These are phyloP conservation scores for Parelbella ahira DNA, from an alignment of 2,888 invertebrate genomes.

Conservation along the genomic window DNA sequence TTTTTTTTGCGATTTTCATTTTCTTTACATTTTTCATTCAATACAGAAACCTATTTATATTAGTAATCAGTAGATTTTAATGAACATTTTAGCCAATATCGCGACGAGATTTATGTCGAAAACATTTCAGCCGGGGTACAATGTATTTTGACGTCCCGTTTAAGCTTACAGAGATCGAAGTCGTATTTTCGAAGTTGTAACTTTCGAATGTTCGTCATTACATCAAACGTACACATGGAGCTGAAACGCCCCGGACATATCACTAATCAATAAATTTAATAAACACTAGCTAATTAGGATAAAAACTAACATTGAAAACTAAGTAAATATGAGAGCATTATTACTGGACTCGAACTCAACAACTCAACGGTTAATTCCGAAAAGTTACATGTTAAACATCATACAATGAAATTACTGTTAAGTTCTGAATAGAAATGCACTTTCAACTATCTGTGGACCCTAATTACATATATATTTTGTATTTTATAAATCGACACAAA, in stretches of 20 bases:
- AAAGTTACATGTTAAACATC: conserved; percentile 11
- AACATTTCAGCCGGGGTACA: conserved; percentile 16
- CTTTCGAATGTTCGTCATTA: conserved; percentile 1
- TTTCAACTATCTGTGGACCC: conserved; percentile 21
- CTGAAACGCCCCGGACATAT: conserved; percentile 36
- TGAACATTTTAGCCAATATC: conserved; percentile 50
- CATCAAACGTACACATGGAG: conserved; percentile 12
- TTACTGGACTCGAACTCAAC: conserved; percentile 19
- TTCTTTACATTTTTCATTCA: conserved; percentile 49
- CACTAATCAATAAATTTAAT: conserved; percentile 44
- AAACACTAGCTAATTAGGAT: conserved; percentile 60
- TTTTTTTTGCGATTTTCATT: conserved; percentile 42
- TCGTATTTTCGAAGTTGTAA: too few relatives aligned
- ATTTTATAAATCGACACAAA: conserved; percentile 20
- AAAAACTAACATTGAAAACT: conserved; percentile 67
- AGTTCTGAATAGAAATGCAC: conserved; percentile 20
- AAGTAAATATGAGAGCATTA: conserved; percentile 36
- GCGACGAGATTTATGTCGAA: conserved; percentile 29
- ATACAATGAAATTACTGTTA: conserved; percentile 24
- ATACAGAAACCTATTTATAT: conserved; percentile 59
- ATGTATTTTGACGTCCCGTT: not conserved
- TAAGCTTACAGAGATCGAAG: not conserved
- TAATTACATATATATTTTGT: conserved; percentile 11
- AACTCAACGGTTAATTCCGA: conserved; percentile 15
- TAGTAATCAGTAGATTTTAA: conserved; percentile 54